Percentiles rank a stretch among this genome's conserved stretches.
phyloP scores from a whole-genome alignment of 2,888 invertebrate species.

The Hypomecis punctinalis region DNA sequence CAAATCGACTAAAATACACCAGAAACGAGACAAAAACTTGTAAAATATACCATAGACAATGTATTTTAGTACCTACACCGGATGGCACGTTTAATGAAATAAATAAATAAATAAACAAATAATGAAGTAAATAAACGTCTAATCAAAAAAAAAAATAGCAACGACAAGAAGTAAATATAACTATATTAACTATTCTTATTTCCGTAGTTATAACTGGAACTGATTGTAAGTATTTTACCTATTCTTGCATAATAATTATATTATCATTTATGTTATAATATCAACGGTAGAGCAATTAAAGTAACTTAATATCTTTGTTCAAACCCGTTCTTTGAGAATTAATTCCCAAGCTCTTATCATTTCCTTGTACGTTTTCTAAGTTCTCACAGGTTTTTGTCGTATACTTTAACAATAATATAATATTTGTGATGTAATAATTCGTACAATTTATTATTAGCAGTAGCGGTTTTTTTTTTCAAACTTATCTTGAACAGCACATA shows the following conservation, averaged over 20 bases:
- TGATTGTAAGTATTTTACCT: neutral
- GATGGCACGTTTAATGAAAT: neutral
- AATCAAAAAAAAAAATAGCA: neutral
- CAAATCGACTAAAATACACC: too few species aligned
- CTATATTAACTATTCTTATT: neutral
- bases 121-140: too few species aligned
- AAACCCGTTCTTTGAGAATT: conserved; percentile 12
- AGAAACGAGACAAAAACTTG: neutral
- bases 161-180: neutral
- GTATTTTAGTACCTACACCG: neutral
- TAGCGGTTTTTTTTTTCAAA: too few species aligned
- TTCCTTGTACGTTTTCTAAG: conserved; percentile 3
- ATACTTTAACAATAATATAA: neutral
- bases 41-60: neutral
- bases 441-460: neutral
- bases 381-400: conserved; percentile 3
- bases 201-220: neutral
- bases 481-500: too few species aligned
- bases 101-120: too few species aligned
- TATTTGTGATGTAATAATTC: neutral
- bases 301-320: conserved; percentile 6
- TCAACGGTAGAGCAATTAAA: conserved; percentile 8
- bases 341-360: neutral
- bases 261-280: conserved; percentile 5
- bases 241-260: conserved; percentile 1